Conservation (phyloP, 2,113 vertebrate species). For the Phalacrocorax brasilianus region DNA sequence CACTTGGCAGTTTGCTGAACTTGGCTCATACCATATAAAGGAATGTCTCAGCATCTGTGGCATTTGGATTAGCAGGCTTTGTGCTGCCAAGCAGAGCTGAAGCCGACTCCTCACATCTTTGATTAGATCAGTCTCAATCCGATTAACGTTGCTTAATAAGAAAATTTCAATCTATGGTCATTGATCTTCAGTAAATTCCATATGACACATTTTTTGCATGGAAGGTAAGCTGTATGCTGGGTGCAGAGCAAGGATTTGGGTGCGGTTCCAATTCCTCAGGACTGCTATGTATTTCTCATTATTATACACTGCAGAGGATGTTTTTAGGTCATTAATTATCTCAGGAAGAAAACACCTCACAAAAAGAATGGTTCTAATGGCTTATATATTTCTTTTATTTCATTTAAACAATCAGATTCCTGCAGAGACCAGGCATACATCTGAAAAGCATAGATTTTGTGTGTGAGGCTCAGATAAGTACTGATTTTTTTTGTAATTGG, state of each 20-base stretch:
- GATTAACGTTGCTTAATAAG: not conserved
- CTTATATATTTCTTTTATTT: not conserved
- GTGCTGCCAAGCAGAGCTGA: not conserved
- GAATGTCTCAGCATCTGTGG: constrained; percentile 34
- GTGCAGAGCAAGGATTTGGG: not conserved
- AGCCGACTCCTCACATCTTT: not conserved
- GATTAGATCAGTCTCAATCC: not conserved
- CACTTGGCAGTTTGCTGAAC: not conserved
- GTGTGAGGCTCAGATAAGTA: not conserved
- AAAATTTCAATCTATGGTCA: not conserved
- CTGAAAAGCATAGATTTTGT: not conserved
- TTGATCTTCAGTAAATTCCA: not conserved
- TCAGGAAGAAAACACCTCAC: not conserved
- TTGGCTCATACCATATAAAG: not conserved
- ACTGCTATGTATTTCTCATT: not conserved
- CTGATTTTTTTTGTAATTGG: not conserved
- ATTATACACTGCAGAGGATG: not conserved
- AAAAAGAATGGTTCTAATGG: not conserved
- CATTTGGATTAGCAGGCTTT: not conserved
- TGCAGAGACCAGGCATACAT: not conserved
- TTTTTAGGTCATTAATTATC: not conserved
- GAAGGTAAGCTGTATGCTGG: fast-evolving
- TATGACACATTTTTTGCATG: not conserved
- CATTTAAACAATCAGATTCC: not conserved
- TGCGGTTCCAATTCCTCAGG: not conserved